A percentile compares a stretch with the other conserved stretches of the same genome.
Conservation (phyloP, 2,113 vertebrate species). For the Monarcha castaneiventris region DNA sequence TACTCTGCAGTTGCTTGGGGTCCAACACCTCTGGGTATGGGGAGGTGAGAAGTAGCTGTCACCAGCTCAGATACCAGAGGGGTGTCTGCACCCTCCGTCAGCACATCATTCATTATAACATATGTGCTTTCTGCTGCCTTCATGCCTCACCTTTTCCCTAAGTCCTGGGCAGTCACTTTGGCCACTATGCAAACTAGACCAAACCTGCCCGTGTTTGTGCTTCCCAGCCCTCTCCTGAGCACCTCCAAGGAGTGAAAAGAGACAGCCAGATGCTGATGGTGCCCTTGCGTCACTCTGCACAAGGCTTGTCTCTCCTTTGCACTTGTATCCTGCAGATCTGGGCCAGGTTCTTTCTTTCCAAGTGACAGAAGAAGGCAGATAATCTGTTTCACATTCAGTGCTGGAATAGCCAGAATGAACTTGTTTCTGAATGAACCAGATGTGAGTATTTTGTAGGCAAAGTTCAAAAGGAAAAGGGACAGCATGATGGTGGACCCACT, state of each 20-base stretch:
- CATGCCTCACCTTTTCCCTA: background rate
- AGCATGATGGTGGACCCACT: background rate
- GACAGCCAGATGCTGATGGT: background rate
- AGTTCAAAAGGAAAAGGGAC: conserved; percentile 1
- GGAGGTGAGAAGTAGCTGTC: background rate
- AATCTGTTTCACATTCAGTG: background rate
- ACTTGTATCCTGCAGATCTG: background rate
- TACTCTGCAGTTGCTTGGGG: background rate
- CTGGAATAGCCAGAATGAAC: background rate
- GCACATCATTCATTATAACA: background rate
- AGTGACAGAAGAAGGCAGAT: background rate
- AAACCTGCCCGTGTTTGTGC: background rate
- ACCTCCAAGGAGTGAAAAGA: background rate
- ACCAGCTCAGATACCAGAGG: background rate
- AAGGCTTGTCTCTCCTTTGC: background rate
- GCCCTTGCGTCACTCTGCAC: background rate
- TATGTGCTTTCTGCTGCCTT: background rate
- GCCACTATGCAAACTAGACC: background rate
- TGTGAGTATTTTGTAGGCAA: background rate
- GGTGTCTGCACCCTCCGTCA: background rate
- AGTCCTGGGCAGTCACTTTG: background rate
- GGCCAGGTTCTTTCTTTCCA: background rate
- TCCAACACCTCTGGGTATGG: background rate
- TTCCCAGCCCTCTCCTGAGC: background rate
- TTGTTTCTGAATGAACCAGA: conserved; percentile 18